Conservation (phyloP, 2,888 invertebrate species). For the Andrena minutula region DNA sequence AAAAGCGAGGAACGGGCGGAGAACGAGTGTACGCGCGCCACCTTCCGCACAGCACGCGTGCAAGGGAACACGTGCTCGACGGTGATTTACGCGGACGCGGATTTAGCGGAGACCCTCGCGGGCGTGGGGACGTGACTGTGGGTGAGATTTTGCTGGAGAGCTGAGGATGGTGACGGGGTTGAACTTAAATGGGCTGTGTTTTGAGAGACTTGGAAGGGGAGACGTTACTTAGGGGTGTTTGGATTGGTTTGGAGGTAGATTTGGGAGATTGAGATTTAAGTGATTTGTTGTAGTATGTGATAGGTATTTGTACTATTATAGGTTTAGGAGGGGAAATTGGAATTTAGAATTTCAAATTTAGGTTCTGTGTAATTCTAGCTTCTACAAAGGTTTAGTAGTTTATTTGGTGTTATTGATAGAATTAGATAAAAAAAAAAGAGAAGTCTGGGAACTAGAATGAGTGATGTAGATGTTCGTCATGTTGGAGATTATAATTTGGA, state of each 20-base stretch:
- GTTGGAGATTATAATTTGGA: too few relatives aligned
- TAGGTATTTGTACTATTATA: too few relatives aligned
- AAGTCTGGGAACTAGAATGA: too few relatives aligned
- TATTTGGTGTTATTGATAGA: too few relatives aligned
- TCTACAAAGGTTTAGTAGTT: too few relatives aligned
- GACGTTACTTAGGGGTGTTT: too few relatives aligned
- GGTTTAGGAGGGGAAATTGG: neutral
- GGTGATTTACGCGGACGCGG: conserved; percentile 64
- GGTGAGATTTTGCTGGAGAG: neutral
- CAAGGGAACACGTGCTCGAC: conserved; percentile 57
- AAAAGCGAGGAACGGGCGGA: conserved; percentile 20
- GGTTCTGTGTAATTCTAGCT: too few relatives aligned
- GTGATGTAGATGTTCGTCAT: too few relatives aligned
- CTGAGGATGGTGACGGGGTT: neutral
- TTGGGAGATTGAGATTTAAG: neutral
- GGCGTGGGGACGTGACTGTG: too few relatives aligned
- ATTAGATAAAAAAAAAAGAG: too few relatives aligned
- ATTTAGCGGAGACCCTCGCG: conserved; percentile 49
- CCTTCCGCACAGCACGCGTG: conserved; percentile 39
- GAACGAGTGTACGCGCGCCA: conserved; percentile 34
- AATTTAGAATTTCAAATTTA: neutral
- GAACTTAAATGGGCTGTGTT: neutral
- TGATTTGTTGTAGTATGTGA: neutral
- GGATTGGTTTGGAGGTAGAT: too few relatives aligned
- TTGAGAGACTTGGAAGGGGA: too few relatives aligned